Conservation (phyloP, 2,113 vertebrate genomes). For the Bos javanicus region DNA sequence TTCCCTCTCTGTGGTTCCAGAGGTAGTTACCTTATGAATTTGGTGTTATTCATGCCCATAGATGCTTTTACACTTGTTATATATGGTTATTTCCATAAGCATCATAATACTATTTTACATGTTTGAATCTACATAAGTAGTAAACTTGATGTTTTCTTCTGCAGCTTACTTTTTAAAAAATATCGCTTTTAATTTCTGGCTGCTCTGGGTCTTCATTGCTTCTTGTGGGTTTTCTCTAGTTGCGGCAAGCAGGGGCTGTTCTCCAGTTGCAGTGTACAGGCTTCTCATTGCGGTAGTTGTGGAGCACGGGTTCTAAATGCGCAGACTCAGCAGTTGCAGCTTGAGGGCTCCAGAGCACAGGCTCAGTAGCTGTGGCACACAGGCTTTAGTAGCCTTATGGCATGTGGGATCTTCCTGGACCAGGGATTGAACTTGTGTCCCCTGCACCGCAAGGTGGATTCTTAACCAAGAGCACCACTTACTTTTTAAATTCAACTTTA, state of each 20-base stretch:
- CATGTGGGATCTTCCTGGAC: neutral
- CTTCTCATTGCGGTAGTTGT: neutral
- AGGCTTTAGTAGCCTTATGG: neutral
- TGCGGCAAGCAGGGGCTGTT: neutral
- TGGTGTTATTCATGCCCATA: neutral
- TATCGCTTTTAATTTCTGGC: neutral
- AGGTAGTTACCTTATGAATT: neutral
- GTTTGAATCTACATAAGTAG: neutral
- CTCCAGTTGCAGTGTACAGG: neutral
- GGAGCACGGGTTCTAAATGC: neutral
- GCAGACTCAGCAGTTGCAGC: neutral
- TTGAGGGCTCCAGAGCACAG: neutral
- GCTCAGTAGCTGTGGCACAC: neutral
- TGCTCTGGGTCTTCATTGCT: neutral
- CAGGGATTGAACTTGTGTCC: neutral
- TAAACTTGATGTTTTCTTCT: neutral
- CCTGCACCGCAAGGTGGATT: neutral
- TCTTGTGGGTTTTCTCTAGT: neutral
- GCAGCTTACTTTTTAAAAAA: neutral
- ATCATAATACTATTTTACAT: neutral
- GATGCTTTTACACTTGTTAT: neutral
- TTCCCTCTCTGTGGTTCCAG: neutral
- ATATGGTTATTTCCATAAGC: neutral
- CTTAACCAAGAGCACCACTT: neutral
- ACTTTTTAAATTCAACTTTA: neutral